Evolutionary conservation across 2,888 invertebrate species (phyloP).

Genomic region (Tetanocera ferruginea): DNA sequence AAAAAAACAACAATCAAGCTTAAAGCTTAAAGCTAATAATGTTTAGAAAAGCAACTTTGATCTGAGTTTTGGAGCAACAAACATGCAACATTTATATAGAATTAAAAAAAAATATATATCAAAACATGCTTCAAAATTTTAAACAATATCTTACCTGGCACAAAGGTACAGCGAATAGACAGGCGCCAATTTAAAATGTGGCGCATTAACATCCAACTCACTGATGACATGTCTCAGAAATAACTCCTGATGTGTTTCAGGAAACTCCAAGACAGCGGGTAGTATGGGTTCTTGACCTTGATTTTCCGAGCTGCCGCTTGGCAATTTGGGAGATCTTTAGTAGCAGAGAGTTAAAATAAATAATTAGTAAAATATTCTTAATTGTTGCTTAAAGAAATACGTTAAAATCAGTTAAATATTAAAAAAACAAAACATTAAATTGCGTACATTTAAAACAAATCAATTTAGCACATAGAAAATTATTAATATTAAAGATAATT

Average conservation of each 20-base stretch:
- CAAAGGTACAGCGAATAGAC: conserved; percentile 97
- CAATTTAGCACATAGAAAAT: conserved; percentile 31
- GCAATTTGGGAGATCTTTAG: conserved; percentile 64
- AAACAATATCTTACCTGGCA: conserved; percentile 75
- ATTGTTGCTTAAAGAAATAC: conserved; percentile 7
- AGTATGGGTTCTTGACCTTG: conserved; percentile 89
- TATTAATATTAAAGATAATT: conserved; percentile 6
- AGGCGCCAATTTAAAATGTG: conserved; percentile 95
- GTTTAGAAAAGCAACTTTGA: neutral
- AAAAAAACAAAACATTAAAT: conserved; percentile 16
- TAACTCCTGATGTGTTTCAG: conserved; percentile 93
- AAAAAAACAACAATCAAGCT: neutral
- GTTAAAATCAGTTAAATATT: conserved; percentile 15
- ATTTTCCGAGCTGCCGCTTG: conserved; percentile 62
- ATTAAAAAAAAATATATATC: neutral
- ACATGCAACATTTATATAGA: conserved; percentile 12
- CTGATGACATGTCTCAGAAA: conserved; percentile 90
- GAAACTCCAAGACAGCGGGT: conserved; percentile 94
- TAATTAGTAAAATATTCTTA: neutral
- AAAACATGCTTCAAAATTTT: neutral
- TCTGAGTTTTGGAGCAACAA: neutral
- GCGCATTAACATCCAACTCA: conserved; percentile 88
- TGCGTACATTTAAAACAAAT: conserved; percentile 13
- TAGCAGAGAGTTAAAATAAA: neutral
- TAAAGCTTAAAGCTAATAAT: neutral